Percentiles rank a stretch among this genome's conserved stretches.
These are phyloP conservation scores for Xylota segnis DNA, from an alignment of 2,888 invertebrate species.

Conservation along the genomic window DNA sequence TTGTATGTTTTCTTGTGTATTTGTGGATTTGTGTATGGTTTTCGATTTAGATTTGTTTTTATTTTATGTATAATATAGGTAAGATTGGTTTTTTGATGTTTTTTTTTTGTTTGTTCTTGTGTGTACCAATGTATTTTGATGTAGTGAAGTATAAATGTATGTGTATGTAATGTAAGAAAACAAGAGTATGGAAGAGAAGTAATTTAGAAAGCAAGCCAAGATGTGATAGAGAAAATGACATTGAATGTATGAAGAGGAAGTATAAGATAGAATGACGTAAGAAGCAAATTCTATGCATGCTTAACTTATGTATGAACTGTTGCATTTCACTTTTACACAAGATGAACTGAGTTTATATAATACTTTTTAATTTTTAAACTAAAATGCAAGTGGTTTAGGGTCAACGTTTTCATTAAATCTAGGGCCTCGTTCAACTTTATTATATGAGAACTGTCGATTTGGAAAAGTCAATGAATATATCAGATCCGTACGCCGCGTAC, in stretches of 20 bases:
- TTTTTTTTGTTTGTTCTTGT: conserved; percentile 38
- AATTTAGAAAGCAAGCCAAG: conserved; percentile 73
- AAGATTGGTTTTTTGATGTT: conserved; percentile 18
- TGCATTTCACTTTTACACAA: conserved; percentile 6
- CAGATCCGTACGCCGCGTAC: too few relatives aligned
- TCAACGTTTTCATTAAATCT: too few relatives aligned
- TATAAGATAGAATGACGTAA: conserved; percentile 6
- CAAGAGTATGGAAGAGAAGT: conserved; percentile 22
- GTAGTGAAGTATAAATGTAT: conserved; percentile 23
- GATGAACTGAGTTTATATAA: neutral
- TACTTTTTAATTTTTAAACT: neutral
- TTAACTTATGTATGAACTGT: conserved; percentile 3
- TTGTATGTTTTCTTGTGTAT: conserved; percentile 45
- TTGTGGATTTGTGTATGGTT: conserved; percentile 49
- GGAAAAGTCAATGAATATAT: too few relatives aligned
- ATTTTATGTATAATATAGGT: conserved; percentile 4
- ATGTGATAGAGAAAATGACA: conserved; percentile 26
- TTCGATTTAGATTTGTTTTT: conserved; percentile 32
- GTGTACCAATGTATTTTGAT: conserved; percentile 49
- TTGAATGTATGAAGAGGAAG: conserved; percentile 8
- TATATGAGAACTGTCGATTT: too few relatives aligned
- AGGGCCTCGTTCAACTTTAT: too few relatives aligned
- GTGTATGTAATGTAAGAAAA: conserved; percentile 46
- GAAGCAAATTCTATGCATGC: conserved; percentile 40
- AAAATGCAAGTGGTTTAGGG: neutral